Conservation (phyloP, 2,888 invertebrate genomes). For the Tuberolachnus salignus region DNA sequence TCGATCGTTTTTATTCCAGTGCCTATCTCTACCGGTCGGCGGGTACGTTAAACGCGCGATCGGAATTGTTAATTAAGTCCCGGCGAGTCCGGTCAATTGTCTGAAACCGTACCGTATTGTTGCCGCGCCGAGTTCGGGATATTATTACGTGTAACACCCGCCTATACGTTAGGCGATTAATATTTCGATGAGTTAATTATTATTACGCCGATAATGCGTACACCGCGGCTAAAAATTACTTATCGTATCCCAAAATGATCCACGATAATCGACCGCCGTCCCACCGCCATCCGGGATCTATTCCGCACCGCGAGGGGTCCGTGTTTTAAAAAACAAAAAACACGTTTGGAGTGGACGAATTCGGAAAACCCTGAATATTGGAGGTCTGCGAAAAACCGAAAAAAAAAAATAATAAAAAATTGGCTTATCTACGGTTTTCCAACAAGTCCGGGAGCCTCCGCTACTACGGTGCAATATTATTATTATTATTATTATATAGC, state of each 20-base stretch:
- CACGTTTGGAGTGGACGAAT: too few species aligned
- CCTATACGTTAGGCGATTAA: not conserved
- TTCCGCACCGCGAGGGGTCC: too few species aligned
- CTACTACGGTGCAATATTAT: too few species aligned
- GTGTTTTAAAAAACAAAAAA: too few species aligned
- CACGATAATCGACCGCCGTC: too few species aligned
- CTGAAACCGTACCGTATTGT: constrained; percentile 20
- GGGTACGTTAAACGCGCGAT: constrained; percentile 4
- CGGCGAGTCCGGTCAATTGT: constrained; percentile 36
- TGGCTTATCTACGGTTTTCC: too few species aligned
- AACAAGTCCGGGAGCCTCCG: too few species aligned
- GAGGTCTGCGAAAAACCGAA: too few species aligned
- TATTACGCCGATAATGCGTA: not conserved
- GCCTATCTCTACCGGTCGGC: constrained; percentile 4
- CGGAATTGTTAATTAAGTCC: constrained; percentile 52
- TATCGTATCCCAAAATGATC: not conserved
- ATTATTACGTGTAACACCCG: not conserved
- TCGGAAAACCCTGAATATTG: too few species aligned
- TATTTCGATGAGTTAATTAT: constrained; percentile 30
- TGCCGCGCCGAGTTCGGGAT: not conserved
- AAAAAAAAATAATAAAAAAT: too few species aligned
- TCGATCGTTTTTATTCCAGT: constrained; percentile 15
- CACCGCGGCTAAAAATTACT: not conserved
- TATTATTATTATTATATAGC: too few species aligned
- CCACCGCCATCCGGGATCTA: too few species aligned